Percentiles rank a stretch among this genome's conserved stretches.
Evolutionary conservation across 1,140 invertebrate species (phyloP).

Genomic region (Aricia agestis): DNA sequence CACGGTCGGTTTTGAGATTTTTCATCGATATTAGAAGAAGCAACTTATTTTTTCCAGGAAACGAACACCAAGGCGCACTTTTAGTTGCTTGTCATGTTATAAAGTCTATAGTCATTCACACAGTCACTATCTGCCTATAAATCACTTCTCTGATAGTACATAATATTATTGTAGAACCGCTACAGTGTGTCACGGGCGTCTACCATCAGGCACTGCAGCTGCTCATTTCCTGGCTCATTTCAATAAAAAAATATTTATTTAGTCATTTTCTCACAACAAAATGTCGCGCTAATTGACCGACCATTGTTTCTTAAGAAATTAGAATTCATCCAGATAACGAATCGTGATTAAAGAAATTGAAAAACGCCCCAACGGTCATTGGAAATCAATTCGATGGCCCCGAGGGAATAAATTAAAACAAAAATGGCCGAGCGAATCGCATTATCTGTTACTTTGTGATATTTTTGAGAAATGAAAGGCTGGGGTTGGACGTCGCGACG

Average conservation of each 20-base stretch:
- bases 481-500: background rate
- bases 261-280: background rate
- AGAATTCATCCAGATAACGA: background rate
- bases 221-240: no score
- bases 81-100: no score
- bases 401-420: background rate
- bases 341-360: slow-evolving; percentile 4
- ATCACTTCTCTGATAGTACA: no score
- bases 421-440: background rate
- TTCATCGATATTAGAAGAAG: no score
- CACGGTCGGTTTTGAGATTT: background rate
- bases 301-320: slow-evolving; percentile 8
- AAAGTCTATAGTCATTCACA: no score
- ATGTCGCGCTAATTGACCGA: background rate
- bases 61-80: no score
- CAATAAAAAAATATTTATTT: no score
- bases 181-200: no score
- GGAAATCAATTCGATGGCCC: background rate
- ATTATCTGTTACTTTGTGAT: background rate
- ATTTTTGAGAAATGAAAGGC: background rate
- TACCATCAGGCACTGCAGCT: no score
- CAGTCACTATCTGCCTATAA: no score
- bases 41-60: no score
- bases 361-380: background rate
- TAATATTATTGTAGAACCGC: no score